A percentile compares a stretch with the other conserved stretches of the same genome.
phyloP scores from a whole-genome alignment of 2,113 vertebrate species.

The Ploceus nigricollis region DNA sequence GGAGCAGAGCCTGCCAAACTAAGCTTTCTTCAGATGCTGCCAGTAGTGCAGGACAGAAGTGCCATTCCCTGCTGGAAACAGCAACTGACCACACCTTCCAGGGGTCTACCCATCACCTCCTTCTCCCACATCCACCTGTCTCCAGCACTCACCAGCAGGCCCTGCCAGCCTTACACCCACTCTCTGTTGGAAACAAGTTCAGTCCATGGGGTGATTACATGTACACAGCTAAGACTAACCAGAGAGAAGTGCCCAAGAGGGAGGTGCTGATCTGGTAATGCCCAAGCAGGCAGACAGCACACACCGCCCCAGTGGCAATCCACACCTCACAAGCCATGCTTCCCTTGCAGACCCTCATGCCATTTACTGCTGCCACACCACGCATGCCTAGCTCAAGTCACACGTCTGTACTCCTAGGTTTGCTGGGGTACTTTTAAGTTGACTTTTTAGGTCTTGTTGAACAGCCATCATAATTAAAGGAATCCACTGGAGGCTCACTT shows the following conservation, averaged over 20 bases:
- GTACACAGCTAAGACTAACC: neutral
- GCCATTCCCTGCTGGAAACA: neutral
- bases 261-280: neutral
- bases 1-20: neutral
- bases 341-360: neutral
- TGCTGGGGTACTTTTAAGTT: neutral
- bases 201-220: neutral
- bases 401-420: neutral
- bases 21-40: neutral
- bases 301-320: neutral
- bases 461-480: neutral
- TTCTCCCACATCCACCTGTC: neutral
- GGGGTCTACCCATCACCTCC: accelerated
- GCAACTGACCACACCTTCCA: neutral
- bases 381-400: neutral
- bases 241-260: neutral
- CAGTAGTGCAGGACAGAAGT: neutral
- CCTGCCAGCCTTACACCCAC: neutral
- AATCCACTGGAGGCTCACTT: neutral
- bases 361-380: neutral
- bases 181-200: neutral
- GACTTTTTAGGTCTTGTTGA: neutral
- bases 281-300: neutral
- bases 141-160: neutral
- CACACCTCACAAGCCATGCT: neutral